phyloP scores from a whole-genome alignment of 2,888 invertebrate species.

The Anoncus sp. region DNA sequence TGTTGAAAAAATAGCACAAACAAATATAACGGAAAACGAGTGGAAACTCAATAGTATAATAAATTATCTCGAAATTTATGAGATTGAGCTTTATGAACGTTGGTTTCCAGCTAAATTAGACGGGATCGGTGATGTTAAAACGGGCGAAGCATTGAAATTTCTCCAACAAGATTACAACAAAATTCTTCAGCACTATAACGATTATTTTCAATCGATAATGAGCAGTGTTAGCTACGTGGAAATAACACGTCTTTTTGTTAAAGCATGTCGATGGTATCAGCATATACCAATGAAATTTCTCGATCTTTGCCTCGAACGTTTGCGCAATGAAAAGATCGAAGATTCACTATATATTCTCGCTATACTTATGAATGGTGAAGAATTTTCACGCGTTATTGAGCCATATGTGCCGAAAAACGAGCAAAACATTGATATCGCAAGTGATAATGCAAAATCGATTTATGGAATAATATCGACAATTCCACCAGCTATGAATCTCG shows the following conservation, averaged over 20 bases:
- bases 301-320: constrained; percentile 50
- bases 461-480: constrained; percentile 44
- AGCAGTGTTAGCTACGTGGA: accelerated
- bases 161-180: constrained; percentile 51
- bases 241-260: constrained; percentile 67
- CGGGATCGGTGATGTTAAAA: constrained; percentile 3
- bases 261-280: constrained; percentile 73
- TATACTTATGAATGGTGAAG: constrained; percentile 68
- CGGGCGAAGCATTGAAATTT: constrained; percentile 5
- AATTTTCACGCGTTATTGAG: constrained; percentile 67
- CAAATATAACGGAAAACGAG: background rate
- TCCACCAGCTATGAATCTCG: constrained; percentile 60
- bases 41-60: background rate
- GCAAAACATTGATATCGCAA: constrained; percentile 60
- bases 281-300: constrained; percentile 74
- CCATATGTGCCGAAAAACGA: constrained; percentile 67
- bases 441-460: constrained; percentile 48
- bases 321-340: constrained; percentile 40
- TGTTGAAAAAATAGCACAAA: constrained; percentile 14
- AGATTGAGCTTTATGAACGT: constrained; percentile 58
- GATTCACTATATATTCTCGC: constrained; percentile 62
- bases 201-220: constrained; percentile 57
- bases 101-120: constrained; percentile 18
- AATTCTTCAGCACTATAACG: constrained; percentile 62
- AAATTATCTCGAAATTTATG: constrained; percentile 45